phyloP scores from a whole-genome alignment of 2,888 invertebrate genomes.

The Drosophila neonasuta region DNA sequence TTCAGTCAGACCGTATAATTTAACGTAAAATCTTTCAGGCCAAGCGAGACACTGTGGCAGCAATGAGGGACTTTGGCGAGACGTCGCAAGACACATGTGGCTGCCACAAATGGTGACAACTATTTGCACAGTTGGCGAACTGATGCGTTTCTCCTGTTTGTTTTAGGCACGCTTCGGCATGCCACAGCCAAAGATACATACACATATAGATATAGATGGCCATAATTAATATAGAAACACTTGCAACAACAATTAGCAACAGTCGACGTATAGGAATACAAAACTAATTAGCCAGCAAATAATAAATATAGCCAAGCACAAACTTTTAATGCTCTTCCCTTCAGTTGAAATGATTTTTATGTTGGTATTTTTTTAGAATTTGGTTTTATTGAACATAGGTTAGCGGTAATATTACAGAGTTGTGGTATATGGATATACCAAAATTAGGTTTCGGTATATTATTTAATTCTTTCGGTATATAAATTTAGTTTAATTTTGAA shows the following conservation, averaged over 20 bases:
- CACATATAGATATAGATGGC: slow-evolving; percentile 26
- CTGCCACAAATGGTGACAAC: slow-evolving; percentile 72
- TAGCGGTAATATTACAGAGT: too few species aligned
- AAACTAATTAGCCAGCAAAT: slow-evolving; percentile 66
- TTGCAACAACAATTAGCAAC: slow-evolving; percentile 76
- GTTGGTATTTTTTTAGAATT: too few species aligned
- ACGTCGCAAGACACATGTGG: slow-evolving; percentile 39
- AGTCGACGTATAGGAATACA: slow-evolving; percentile 46
- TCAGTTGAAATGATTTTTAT: too few species aligned
- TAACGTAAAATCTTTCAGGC: slow-evolving; percentile 78
- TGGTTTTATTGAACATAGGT: too few species aligned
- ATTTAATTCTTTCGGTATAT: too few species aligned
- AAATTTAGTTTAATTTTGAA: too few species aligned
- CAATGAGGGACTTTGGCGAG: slow-evolving; percentile 12
- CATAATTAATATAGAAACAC: slow-evolving; percentile 73
- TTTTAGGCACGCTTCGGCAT: slow-evolving; percentile 46
- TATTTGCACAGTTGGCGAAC: slow-evolving; percentile 70
- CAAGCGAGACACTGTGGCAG: slow-evolving; percentile 48
- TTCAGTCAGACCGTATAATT: slow-evolving; percentile 82
- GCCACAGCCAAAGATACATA: slow-evolving; percentile 16
- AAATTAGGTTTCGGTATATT: too few species aligned
- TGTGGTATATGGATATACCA: too few species aligned
- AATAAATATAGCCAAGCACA: slow-evolving; percentile 44
- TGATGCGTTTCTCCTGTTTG: slow-evolving; percentile 46
- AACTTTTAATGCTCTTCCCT: slow-evolving; percentile 20